These are phyloP conservation scores for Acanthochromis polyacanthus DNA, from an alignment of 2,113 vertebrate species.

Conservation along the genomic window DNA sequence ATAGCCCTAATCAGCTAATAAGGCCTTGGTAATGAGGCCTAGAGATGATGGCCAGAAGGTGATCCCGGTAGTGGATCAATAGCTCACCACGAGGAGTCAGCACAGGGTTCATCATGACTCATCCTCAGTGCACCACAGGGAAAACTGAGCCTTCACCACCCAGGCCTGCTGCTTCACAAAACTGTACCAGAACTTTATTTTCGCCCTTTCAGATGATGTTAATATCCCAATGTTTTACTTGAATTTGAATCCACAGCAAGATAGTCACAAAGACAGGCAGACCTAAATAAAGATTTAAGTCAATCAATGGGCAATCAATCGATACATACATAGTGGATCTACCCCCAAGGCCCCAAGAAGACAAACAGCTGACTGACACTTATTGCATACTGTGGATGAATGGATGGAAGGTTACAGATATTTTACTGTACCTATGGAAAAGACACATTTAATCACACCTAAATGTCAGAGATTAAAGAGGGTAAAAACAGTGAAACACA, in stretches of 20 bases:
- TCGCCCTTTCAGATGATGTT: constrained; percentile 9
- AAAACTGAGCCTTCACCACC: constrained; percentile 48
- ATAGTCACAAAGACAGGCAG: background rate
- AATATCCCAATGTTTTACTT: constrained; percentile 29
- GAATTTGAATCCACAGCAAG: constrained; percentile 12
- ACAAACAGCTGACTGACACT: constrained; percentile 47
- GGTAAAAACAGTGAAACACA: background rate
- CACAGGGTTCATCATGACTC: constrained; percentile 74
- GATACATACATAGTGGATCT: constrained; percentile 45
- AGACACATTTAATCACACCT: constrained; percentile 17
- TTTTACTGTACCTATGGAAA: constrained; percentile 8
- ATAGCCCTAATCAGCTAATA: constrained; percentile 71
- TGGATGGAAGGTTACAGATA: constrained; percentile 19
- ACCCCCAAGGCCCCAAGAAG: constrained; percentile 25
- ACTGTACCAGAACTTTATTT: constrained; percentile 26
- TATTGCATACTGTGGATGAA: constrained; percentile 9
- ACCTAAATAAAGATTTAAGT: constrained; percentile 50
- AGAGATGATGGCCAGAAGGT: constrained; percentile 79
- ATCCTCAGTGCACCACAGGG: constrained; percentile 56
- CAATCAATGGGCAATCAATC: constrained; percentile 19
- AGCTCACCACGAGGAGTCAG: constrained; percentile 74
- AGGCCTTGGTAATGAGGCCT: constrained; percentile 78
- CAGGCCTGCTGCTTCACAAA: constrained; percentile 22
- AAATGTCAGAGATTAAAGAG: constrained; percentile 3
- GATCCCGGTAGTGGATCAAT: constrained; percentile 78